Base-by-base conservation (phyloP, 2,113 vertebrate genomes). In the Zosterops pallidus region DNA sequence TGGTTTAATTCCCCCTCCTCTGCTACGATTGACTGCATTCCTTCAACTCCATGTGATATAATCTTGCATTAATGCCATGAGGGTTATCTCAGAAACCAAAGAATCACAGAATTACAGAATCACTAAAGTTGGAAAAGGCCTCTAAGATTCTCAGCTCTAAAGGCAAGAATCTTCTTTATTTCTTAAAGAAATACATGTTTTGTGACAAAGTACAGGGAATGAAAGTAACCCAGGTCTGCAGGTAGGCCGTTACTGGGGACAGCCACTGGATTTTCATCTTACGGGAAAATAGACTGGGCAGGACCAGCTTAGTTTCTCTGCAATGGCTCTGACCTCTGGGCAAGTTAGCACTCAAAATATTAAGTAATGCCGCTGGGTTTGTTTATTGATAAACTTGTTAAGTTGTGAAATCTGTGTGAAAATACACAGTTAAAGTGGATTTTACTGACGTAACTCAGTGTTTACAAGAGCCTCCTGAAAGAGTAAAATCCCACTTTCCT, bases 391-490 rank as follows among this genome's bases (percentile, higher is more conserved):
- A 52, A 69, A 52, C 63, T 35, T 80, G 44, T 33, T 26, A 47
- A 78, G 69, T 63, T 69, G 46, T 47, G 29, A 86, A 79, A 95
- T 65, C 47, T 47, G 11, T 52, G 71, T 56, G 83, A 92, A 89
- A 80, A 72, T 21, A 68, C 25, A 9, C 9, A 12, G 44, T 26
- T 59, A 46, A 65, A 62, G 18, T 14, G 81, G 56, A 67, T 59
- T 85, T 86, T 85, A 71, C 42, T 67, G 68, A 39, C 6, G 2
- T 37, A 41, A 42, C 17, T 83, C 64, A 63, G 57, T 15, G 4
- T n/a, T 68, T 78, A 83, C 41, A 68, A 63, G 39, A n/a, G 16
- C 31, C 28, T 62, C 19, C 8, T 49, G 50, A 55, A 60, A 64
- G 11, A 86, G 13, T 29, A 71, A 81, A 89, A 84, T 60, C 53